Evolutionary conservation across 2,797 vertebrate genomes (phyloP).

Genomic region (Alectoris magna): DNA sequence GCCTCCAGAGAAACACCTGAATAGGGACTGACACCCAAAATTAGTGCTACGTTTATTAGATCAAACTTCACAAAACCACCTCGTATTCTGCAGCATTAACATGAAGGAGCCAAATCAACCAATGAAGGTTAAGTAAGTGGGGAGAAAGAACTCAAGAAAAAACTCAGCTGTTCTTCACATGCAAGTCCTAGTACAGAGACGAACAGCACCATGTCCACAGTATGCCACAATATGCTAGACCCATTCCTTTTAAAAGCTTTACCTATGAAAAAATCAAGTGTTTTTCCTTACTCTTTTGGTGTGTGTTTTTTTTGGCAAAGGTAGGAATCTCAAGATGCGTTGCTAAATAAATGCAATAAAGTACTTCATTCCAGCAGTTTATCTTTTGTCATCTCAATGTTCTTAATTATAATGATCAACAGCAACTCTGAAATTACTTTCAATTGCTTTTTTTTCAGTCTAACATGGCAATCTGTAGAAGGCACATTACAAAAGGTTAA

Average conservation of each 20-base stretch:
- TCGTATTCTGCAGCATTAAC: not conserved
- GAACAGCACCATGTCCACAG: fast-evolving
- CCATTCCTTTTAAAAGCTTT: not conserved
- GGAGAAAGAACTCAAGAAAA: not conserved
- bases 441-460: not conserved
- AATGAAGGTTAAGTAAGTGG: not conserved
- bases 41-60: not conserved
- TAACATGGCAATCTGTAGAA: not conserved
- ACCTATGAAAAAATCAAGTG: not conserved
- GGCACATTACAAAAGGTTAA: fast-evolving
- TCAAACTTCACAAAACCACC: not conserved
- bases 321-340: not conserved
- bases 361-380: not conserved
- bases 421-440: not conserved
- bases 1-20: fast-evolving
- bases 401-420: not conserved
- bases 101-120: not conserved
- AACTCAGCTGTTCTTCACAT: fast-evolving
- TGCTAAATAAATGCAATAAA: not conserved
- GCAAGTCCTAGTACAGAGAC: not conserved
- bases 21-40: fast-evolving
- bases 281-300: not conserved
- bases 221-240: too few species aligned
- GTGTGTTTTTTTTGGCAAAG: not conserved
- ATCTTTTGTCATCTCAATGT: not conserved